Conservation (phyloP, 2,113 vertebrate species). For the Oncorhynchus gorbuscha region DNA sequence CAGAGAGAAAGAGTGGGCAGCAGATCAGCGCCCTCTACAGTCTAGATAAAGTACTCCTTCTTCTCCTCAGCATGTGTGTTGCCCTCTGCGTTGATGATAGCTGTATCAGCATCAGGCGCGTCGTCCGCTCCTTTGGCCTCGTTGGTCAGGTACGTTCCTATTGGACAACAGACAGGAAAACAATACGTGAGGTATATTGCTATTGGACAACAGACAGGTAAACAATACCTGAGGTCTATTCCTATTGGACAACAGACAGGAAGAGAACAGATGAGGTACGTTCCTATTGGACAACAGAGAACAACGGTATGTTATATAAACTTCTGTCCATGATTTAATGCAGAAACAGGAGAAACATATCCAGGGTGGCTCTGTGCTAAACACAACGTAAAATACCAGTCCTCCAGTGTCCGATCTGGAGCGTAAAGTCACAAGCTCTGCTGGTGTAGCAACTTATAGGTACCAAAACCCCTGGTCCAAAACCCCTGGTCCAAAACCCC, state of each 20-base stretch:
- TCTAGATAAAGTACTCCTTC: slow-evolving; percentile 99
- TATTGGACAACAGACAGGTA: slow-evolving; percentile 10
- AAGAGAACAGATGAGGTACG: too few species aligned
- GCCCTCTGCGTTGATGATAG: slow-evolving; percentile 98
- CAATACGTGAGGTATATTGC: slow-evolving; percentile 3
- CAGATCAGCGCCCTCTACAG: slow-evolving; percentile 72
- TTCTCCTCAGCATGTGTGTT: slow-evolving; percentile 98
- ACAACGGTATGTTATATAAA: too few species aligned
- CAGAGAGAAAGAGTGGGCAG: slow-evolving; percentile 20
- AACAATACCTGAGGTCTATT: too few species aligned
- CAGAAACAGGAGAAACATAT: neutral
- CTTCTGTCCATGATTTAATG: too few species aligned
- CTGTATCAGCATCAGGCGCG: slow-evolving; percentile 96
- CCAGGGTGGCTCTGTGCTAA: neutral
- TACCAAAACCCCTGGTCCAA: too few species aligned
- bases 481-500: too few species aligned
- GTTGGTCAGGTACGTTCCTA: slow-evolving; percentile 98
- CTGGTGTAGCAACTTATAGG: too few species aligned
- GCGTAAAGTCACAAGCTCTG: too few species aligned
- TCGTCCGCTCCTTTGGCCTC: slow-evolving; percentile 99
- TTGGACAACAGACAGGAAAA: slow-evolving; percentile 33
- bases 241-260: too few species aligned
- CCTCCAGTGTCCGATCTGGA: too few species aligned
- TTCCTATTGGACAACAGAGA: neutral
- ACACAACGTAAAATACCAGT: too few species aligned